These are phyloP conservation scores for Diorhabda sublineata DNA, from an alignment of 1,140 invertebrate genomes.

Conservation along the genomic window DNA sequence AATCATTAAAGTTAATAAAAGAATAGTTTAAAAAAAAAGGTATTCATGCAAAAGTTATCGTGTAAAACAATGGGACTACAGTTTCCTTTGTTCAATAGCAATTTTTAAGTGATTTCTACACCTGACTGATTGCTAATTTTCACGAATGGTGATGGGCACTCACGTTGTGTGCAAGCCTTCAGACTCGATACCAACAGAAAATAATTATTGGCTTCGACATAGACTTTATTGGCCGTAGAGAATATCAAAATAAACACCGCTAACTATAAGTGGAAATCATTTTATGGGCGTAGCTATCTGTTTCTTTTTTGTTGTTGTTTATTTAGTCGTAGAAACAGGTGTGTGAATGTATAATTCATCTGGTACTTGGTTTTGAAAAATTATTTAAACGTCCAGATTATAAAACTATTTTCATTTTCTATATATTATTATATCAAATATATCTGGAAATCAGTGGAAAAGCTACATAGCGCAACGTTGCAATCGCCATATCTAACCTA, in stretches of 20 bases:
- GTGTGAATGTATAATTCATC: too few relatives aligned
- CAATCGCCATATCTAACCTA: too few relatives aligned
- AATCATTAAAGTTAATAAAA: background rate
- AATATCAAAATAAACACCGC: conserved; percentile 20
- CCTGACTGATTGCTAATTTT: conserved; percentile 19
- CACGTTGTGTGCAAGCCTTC: conserved; percentile 5
- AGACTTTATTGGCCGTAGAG: conserved; percentile 19
- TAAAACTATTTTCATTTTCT: too few relatives aligned
- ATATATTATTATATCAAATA: too few relatives aligned
- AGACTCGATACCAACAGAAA: conserved; percentile 8
- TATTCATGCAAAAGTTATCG: background rate
- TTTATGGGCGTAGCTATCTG: background rate
- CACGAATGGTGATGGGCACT: conserved; percentile 10
- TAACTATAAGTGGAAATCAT: conserved; percentile 14
- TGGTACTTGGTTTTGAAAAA: too few relatives aligned
- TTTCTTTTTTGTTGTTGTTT: too few relatives aligned
- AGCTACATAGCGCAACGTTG: too few relatives aligned
- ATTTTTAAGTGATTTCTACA: conserved; percentile 15
- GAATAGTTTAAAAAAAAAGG: background rate
- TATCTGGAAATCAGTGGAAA: too few relatives aligned
- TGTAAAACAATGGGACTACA: conserved; percentile 4
- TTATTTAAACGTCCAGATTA: too few relatives aligned
- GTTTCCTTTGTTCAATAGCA: conserved; percentile 13
- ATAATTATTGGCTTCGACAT: conserved; percentile 14
- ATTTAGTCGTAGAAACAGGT: too few relatives aligned